phyloP scores from a whole-genome alignment of 53 echinoderm and acorn worm genomes.

The Pentamera pediparva region DNA sequence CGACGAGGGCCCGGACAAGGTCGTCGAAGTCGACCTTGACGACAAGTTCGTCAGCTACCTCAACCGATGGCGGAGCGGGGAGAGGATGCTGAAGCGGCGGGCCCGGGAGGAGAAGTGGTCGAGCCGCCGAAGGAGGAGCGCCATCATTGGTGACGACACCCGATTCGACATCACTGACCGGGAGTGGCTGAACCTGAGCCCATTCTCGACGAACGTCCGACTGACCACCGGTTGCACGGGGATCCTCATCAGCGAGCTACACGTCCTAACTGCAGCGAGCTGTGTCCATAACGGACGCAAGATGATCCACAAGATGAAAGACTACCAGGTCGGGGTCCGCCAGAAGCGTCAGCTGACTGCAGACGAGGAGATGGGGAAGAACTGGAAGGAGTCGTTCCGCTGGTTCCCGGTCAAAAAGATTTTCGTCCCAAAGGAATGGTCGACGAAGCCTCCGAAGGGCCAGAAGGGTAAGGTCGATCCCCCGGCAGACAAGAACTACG shows the following conservation, averaged over 20 bases:
- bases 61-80: constrained; percentile 43
- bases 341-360: constrained; percentile 46
- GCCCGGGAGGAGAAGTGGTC: constrained; percentile 1
- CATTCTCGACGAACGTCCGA: constrained; percentile 70
- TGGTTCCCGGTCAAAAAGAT: constrained; percentile 77
- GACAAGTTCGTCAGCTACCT: constrained; percentile 58
- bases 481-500: constrained; percentile 83
- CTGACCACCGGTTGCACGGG: constrained; percentile 75
- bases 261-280: constrained; percentile 84
- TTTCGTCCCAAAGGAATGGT: constrained; percentile 74
- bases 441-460: constrained; percentile 20
- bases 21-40: constrained; percentile 38
- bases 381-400: constrained; percentile 51
- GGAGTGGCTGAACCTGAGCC: constrained; percentile 45
- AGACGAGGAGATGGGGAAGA: constrained; percentile 40
- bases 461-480: constrained; percentile 3
- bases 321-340: constrained; percentile 60
- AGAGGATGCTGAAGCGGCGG: constrained; percentile 8
- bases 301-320: constrained; percentile 36
- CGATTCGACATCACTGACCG: constrained; percentile 60
- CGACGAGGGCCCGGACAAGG: constrained; percentile 41
- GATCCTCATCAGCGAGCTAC: constrained; percentile 51
- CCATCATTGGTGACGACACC: constrained; percentile 51
- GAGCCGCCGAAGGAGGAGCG: constrained; percentile 37
- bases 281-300: constrained; percentile 74